phyloP scores from a whole-genome alignment of 2,888 invertebrate genomes.

The Cantharis nigra region DNA sequence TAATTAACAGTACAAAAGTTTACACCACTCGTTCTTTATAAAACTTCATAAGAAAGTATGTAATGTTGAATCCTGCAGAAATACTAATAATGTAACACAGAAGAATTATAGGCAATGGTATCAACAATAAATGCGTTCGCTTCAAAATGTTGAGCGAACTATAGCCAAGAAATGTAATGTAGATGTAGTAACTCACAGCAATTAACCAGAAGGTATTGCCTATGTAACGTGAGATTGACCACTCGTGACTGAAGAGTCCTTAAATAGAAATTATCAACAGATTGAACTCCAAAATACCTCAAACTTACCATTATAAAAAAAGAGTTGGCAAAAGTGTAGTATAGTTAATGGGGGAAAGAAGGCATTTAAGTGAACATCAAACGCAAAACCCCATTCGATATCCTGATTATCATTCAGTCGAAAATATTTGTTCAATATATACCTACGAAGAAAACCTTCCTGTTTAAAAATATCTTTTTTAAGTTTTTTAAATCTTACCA shows the following conservation, averaged over 20 bases:
- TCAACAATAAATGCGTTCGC: constrained; percentile 81
- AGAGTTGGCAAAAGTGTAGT: constrained; percentile 89
- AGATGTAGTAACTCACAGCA: constrained; percentile 89
- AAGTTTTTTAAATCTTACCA: constrained; percentile 69
- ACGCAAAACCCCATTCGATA: constrained; percentile 98
- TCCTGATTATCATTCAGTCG: constrained; percentile 72
- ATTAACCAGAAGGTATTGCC: constrained; percentile 95
- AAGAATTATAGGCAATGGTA: constrained; percentile 79
- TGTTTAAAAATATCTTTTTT: background rate
- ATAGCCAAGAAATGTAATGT: constrained; percentile 97
- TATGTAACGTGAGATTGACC: constrained; percentile 79
- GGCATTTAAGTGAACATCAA: constrained; percentile 98
- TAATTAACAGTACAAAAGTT: constrained; percentile 13
- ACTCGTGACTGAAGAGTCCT: constrained; percentile 78
- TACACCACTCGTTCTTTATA: constrained; percentile 80
- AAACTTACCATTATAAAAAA: constrained; percentile 79
- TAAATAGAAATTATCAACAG: constrained; percentile 47
- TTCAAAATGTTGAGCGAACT: constrained; percentile 87
- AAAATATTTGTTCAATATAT: constrained; percentile 78
- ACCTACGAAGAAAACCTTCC: constrained; percentile 65
- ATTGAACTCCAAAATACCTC: background rate
- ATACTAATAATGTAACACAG: constrained; percentile 79
- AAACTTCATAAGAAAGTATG: constrained; percentile 78
- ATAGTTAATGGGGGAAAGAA: constrained; percentile 96
- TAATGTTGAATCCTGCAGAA: constrained; percentile 82